Conservation (phyloP, 2,797 vertebrate genomes). For the Malurus splendens region DNA sequence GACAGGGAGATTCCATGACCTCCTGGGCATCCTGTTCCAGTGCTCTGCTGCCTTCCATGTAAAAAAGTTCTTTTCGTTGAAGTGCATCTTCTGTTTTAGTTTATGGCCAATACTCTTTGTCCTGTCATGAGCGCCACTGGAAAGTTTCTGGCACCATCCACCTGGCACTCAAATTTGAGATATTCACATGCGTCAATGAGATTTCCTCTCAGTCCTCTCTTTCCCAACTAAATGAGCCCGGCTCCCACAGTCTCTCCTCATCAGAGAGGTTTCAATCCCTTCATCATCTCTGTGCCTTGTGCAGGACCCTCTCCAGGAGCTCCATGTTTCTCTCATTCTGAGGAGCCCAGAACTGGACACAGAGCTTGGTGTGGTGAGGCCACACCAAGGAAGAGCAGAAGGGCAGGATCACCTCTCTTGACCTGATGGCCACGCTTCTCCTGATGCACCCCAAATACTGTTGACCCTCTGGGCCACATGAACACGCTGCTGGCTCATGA, state of each 20-base stretch:
- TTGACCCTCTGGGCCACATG: neutral
- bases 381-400: neutral
- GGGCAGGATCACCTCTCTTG: too few relatives aligned
- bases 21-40: neutral
- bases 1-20: neutral
- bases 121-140: too few relatives aligned
- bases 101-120: neutral
- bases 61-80: neutral
- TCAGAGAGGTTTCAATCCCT: neutral
- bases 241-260: neutral
- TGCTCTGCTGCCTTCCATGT: neutral
- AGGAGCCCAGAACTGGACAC: neutral
- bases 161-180: neutral
- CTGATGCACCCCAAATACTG: accelerated
- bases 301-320: neutral
- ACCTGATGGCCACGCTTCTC: neutral
- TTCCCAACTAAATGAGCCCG: neutral
- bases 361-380: too few relatives aligned
- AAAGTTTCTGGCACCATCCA: neutral
- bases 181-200: neutral
- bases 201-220: neutral
- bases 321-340: neutral
- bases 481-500: accelerated
- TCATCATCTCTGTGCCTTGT: neutral
- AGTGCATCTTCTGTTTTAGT: neutral